Evolutionary conservation across 2,888 invertebrate genomes (phyloP), one percentile per base, ranked within the genome.

Genomic region (Callimorpha dominula): DNA sequence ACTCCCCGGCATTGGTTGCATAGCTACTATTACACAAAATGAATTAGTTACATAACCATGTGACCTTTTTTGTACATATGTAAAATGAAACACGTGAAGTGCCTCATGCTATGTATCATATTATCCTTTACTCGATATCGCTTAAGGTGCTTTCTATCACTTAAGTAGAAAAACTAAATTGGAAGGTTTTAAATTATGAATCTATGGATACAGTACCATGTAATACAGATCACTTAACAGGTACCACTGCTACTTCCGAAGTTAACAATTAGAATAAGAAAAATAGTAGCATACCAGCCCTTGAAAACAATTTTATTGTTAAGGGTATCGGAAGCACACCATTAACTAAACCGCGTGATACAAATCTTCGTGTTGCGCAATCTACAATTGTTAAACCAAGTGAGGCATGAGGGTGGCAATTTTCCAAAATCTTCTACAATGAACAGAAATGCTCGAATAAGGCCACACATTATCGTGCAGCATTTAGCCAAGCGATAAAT

Each of bases 341-440:
- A 65, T 65, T 65, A 65, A 46, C 46, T 65, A 31, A 57, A 70
- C 57, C 57, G 57, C 52, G 42, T 70, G 54, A 46, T 65, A 65
- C 12, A 20, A 31, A 65, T 50, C 57, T 20, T 46, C 46, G 40
- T 70, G 54, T 70, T 49, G 57, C 57, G 31, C 57, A 65, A 65
- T 54, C 65, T 65, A 52, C 65, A 57, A 57, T 65, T n/a, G 65
- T 65, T 46, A 65, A 70, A 54, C 20, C 14, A 46, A 68, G 11
- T 64, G 64, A 57, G 70, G 31, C 65, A 43, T 62, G 46, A 49
- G 43, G 46, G 8, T 9, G n/a, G 43, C 15, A 52, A 70, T 65
- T 70, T 65, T 62, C 46, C 14, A 6, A 54, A 70, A 62, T 65
- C 15, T 66, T 66, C 50, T 31, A 60, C 52, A 42, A 65, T 50